Evolutionary conservation across 37 sponge, comb jelly and placozoan genomes (phyloP).

Genomic region (Spongilla lacustris): DNA sequence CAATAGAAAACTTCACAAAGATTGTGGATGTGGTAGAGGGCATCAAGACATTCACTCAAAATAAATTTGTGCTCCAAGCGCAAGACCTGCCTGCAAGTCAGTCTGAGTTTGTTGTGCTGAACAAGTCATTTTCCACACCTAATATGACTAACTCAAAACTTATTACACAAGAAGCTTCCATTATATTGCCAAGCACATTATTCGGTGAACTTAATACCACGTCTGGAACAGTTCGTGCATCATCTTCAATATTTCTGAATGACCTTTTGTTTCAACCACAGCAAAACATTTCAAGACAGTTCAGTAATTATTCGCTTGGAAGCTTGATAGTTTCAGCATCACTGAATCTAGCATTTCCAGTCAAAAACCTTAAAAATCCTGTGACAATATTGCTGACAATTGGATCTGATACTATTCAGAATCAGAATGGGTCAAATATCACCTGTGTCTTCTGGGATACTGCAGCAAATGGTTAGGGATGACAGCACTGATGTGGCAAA

Average conservation of each 20-base stretch:
- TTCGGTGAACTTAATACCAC: neutral
- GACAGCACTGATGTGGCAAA: neutral
- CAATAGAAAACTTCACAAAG: neutral
- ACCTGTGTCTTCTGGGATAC: conserved; percentile 52
- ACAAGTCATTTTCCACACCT: neutral
- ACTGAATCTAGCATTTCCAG: neutral
- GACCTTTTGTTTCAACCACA: conserved; percentile 19
- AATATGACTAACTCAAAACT: neutral
- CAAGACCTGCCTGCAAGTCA: neutral
- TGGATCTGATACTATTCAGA: neutral
- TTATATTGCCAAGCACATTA: neutral
- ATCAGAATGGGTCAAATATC: conserved; percentile 4
- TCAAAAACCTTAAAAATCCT: conserved; percentile 5
- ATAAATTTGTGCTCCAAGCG: neutral
- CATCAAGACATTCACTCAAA: neutral
- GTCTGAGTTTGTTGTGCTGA: neutral
- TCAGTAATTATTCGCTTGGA: conserved; percentile 4
- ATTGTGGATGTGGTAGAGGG: neutral
- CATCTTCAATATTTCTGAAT: neutral
- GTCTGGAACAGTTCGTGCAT: neutral
- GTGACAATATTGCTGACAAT: neutral
- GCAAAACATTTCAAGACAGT: neutral
- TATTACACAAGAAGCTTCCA: neutral
- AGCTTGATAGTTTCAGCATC: conserved; percentile 15
- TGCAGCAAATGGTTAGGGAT: neutral